Evolutionary conservation across 2,888 invertebrate species (phyloP).

Genomic region (Caenorhabditis auriculariae): DNA sequence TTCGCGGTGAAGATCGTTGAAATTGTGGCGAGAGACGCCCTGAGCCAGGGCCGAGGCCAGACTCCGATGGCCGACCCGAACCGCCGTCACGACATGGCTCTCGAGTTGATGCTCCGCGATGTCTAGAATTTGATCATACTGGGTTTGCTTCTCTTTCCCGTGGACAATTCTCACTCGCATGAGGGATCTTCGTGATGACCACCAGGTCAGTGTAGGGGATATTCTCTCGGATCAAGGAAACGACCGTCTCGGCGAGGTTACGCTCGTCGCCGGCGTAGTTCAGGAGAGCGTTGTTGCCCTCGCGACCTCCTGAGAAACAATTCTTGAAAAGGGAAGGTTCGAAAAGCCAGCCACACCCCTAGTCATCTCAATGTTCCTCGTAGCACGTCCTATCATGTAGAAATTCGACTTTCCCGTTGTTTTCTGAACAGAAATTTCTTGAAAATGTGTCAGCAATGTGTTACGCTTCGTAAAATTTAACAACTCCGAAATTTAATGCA

Average conservation of each 20-base stretch:
- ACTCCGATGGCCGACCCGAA: constrained; percentile 22
- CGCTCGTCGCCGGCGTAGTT: constrained; percentile 37
- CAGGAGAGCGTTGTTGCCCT: constrained; percentile 69
- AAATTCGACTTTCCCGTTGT: constrained; percentile 62
- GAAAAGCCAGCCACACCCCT: constrained; percentile 6
- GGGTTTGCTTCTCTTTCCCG: neutral
- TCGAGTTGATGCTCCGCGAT: constrained; percentile 9
- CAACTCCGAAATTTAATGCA: too few species aligned
- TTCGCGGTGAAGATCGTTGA: constrained; percentile 65
- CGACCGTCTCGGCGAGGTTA: neutral
- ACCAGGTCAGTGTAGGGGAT: constrained; percentile 12
- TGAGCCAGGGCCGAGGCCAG: constrained; percentile 29
- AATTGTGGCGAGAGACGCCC: constrained; percentile 38
- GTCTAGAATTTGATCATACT: neutral
- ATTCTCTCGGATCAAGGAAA: constrained; percentile 13
- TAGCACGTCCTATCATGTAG: constrained; percentile 63
- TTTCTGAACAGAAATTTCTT: too few species aligned
- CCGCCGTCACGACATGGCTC: constrained; percentile 17
- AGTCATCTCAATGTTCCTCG: constrained; percentile 65
- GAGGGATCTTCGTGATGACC: neutral
- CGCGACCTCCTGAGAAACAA: constrained; percentile 63
- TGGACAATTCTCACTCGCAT: neutral
- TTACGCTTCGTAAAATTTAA: too few species aligned
- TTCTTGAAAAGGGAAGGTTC: neutral
- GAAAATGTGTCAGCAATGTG: too few species aligned